Percentiles rank a stretch among this genome's conserved stretches.
Conservation (phyloP, 1,140 invertebrate genomes). For the Hypsibius dujardini region DNA sequence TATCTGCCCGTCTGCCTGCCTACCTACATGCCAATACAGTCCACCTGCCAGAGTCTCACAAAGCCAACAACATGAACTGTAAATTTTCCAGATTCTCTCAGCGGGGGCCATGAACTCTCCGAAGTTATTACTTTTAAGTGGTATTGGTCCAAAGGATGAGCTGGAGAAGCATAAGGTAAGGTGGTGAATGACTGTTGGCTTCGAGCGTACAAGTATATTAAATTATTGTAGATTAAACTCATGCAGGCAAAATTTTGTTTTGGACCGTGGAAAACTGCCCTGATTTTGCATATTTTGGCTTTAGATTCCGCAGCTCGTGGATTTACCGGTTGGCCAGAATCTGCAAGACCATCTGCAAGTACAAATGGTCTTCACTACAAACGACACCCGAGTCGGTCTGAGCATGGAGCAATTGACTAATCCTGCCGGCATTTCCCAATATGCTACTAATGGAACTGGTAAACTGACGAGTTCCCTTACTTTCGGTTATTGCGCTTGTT, state of each 20-base stretch:
- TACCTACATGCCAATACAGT: no score
- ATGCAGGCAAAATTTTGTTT: no score
- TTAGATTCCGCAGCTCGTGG: slow-evolving; percentile 23
- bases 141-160: slow-evolving; percentile 56
- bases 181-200: slow-evolving; percentile 36
- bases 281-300: no score
- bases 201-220: no score
- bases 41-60: no score
- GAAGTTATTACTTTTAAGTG: slow-evolving; percentile 67
- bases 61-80: no score
- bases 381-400: slow-evolving; percentile 34
- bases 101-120: slow-evolving; percentile 58
- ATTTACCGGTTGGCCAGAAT: slow-evolving; percentile 67
- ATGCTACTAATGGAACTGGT: slow-evolving; percentile 5
- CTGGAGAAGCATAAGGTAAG: slow-evolving; percentile 51
- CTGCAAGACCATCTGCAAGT: slow-evolving; percentile 63
- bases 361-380: slow-evolving; percentile 64
- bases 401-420: neutral
- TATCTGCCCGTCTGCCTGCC: no score
- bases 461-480: neutral
- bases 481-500: no score
- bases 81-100: slow-evolving; percentile 39
- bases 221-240: no score
- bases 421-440: neutral
- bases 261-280: no score